A percentile compares a stretch with the other conserved stretches of the same genome.
Conservation (phyloP, 2,113 vertebrate genomes). For the Taurulus bubalis region DNA sequence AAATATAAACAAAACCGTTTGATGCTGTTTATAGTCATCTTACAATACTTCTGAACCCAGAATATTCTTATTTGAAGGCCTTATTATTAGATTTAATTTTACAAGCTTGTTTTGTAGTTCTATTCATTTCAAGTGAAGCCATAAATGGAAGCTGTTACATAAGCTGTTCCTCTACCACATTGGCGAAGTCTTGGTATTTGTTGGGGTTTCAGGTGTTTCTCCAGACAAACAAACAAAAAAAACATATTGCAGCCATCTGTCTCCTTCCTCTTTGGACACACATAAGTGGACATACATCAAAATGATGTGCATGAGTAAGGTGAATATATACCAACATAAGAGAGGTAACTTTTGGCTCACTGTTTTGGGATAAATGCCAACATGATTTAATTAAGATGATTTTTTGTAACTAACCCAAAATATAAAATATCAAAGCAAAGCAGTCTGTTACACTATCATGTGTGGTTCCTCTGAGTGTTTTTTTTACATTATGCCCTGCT, state of each 20-base stretch:
- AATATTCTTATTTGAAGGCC: neutral
- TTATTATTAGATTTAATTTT: neutral
- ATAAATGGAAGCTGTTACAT: no score
- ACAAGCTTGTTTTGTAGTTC: neutral
- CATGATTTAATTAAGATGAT: neutral
- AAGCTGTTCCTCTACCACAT: neutral
- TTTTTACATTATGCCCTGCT: slow-evolving; percentile 9
- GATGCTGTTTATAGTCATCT: neutral
- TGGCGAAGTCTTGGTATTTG: neutral
- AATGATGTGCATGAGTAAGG: neutral
- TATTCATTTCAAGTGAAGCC: neutral
- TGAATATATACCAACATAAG: neutral
- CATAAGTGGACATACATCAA: slow-evolving; percentile 6
- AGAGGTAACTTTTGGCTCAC: neutral
- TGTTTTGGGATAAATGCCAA: neutral
- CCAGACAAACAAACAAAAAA: slow-evolving; percentile 89
- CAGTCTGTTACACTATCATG: neutral
- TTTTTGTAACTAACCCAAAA: neutral
- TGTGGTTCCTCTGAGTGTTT: neutral
- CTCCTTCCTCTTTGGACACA: slow-evolving; percentile 86
- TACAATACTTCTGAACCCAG: neutral
- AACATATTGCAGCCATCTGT: slow-evolving; percentile 86
- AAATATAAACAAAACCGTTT: neutral
- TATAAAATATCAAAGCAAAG: neutral
- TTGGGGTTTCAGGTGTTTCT: slow-evolving; percentile 86